These are phyloP conservation scores for Salvator merianae DNA, from an alignment of 2,113 vertebrate genomes.

Conservation along the genomic window DNA sequence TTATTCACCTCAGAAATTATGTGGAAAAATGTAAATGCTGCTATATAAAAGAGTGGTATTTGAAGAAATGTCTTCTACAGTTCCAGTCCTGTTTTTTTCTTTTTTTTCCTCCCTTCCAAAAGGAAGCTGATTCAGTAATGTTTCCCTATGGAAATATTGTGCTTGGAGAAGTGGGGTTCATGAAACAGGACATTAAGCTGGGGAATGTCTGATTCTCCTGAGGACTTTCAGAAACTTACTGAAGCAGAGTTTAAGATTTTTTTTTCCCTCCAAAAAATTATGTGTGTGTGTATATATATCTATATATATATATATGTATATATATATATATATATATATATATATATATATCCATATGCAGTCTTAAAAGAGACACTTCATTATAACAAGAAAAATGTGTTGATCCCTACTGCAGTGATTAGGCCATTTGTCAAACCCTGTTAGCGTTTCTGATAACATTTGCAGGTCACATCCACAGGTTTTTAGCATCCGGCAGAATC, in stretches of 20 bases:
- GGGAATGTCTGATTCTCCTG: background rate
- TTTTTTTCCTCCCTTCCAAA: background rate
- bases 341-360: conserved; percentile 67
- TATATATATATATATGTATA: too few relatives aligned
- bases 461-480: conserved; percentile 59
- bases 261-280: conserved; percentile 23
- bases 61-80: background rate
- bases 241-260: conserved; percentile 41
- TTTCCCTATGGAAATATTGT: background rate
- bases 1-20: too few relatives aligned
- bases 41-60: too few relatives aligned
- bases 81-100: background rate
- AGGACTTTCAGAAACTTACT: background rate
- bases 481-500: conserved; percentile 53
- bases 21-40: too few relatives aligned
- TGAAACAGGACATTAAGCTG: background rate
- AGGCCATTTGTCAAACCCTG: conserved; percentile 72
- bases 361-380: conserved; percentile 69
- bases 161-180: background rate
- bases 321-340: conserved; percentile 38
- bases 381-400: conserved; percentile 75
- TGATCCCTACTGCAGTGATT: conserved; percentile 64
- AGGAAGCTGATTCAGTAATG: background rate
- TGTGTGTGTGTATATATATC: too few relatives aligned
- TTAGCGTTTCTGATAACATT: conserved; percentile 62